Evolutionary conservation across 64 coral and sea anemone genomes (phyloP).

Genomic region (Stichodactyla mertensii): DNA sequence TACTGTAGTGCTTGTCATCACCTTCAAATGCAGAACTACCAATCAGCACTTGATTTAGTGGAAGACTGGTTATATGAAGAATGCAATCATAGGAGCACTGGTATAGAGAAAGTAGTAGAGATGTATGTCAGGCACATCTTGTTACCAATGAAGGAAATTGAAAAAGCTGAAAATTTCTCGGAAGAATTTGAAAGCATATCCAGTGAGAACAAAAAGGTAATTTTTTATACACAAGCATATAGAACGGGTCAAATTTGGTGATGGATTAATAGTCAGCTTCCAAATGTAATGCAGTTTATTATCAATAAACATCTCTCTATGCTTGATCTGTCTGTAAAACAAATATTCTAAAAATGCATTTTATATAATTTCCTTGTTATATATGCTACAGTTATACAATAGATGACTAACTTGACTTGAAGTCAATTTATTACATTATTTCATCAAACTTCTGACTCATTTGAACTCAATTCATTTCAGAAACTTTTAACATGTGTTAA

Average conservation of each 20-base stretch:
- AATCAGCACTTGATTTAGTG: neutral
- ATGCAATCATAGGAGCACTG: neutral
- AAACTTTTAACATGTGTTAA: neutral
- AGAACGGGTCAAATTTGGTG: too few relatives aligned
- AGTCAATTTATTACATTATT: too few relatives aligned
- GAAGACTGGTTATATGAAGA: neutral
- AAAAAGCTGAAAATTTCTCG: slow-evolving; percentile 1
- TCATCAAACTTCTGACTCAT: neutral
- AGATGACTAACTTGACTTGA: too few relatives aligned
- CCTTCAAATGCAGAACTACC: neutral
- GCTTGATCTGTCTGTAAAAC: too few relatives aligned
- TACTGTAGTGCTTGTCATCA: neutral
- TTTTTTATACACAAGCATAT: too few relatives aligned
- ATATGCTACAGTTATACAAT: too few relatives aligned
- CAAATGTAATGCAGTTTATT: too few relatives aligned
- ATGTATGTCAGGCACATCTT: neutral
- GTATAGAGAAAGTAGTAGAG: neutral
- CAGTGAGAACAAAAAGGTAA: neutral
- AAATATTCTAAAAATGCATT: too few relatives aligned
- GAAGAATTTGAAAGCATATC: neutral
- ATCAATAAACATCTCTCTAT: too few relatives aligned
- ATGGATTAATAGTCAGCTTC: too few relatives aligned
- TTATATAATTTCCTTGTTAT: too few relatives aligned
- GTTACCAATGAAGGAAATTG: slow-evolving; percentile 1
- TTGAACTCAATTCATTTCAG: neutral